phyloP scores from a whole-genome alignment of 2,797 vertebrate genomes.

The Scolopax rusticola region DNA sequence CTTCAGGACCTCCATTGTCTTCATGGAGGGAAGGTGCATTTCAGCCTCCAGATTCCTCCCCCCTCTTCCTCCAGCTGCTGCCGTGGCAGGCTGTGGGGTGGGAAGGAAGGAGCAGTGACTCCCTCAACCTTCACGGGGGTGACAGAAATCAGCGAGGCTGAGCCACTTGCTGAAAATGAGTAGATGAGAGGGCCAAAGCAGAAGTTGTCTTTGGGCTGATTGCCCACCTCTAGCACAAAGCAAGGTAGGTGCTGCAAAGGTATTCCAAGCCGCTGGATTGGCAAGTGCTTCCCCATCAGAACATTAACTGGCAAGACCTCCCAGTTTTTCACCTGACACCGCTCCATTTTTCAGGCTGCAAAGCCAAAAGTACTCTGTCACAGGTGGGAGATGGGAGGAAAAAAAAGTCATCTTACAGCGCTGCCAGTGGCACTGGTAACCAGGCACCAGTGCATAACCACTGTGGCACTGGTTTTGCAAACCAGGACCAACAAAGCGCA shows the following conservation, averaged over 20 bases:
- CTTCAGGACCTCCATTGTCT: accelerated
- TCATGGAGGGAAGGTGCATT: not conserved
- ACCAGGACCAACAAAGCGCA: not conserved
- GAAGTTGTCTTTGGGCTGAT: not conserved
- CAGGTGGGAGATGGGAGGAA: not conserved
- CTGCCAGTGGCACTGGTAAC: not conserved
- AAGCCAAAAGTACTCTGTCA: not conserved
- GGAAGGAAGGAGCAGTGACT: not conserved
- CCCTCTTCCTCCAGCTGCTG: not conserved
- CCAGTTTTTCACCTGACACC: accelerated
- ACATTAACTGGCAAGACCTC: not conserved
- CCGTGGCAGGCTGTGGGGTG: not conserved
- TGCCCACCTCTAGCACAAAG: not conserved
- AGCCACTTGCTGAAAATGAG: not conserved
- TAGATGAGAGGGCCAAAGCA: not conserved
- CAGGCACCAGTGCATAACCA: no score
- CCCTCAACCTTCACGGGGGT: accelerated
- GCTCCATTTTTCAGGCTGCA: not conserved
- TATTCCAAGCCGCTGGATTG: not conserved
- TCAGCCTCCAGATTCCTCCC: not conserved
- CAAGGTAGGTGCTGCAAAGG: not conserved
- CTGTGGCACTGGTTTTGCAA: not conserved
- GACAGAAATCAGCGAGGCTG: not conserved
- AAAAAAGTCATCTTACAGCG: not conserved
- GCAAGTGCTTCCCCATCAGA: not conserved